These are phyloP conservation scores for Chouioia cunea DNA, from an alignment of 2,888 invertebrate species.

Conservation along the genomic window DNA sequence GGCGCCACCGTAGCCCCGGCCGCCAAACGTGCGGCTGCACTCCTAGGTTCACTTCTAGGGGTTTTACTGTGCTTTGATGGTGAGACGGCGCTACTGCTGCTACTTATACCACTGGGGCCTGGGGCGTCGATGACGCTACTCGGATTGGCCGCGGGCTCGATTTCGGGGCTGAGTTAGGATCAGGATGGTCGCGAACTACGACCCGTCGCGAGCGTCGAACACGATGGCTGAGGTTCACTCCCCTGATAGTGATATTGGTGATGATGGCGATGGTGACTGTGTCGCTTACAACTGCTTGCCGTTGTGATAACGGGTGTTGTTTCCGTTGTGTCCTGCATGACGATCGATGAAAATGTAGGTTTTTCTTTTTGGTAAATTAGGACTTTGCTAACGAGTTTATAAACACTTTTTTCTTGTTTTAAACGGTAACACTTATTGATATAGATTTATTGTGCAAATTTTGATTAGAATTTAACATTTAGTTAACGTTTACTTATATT, in stretches of 20 bases:
- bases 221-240: conserved; percentile 6
- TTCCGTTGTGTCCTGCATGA: neutral
- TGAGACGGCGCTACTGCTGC: conserved; percentile 4
- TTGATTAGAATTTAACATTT: too few relatives aligned
- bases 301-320: neutral
- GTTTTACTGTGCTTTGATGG: neutral
- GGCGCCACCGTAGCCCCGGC: conserved; percentile 26
- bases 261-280: neutral
- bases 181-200: conserved; percentile 33
- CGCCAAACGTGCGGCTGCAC: neutral
- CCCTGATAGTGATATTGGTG: too few relatives aligned
- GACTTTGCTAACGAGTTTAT: neutral
- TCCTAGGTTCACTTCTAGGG: neutral
- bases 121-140: conserved; percentile 5
- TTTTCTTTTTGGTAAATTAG: neutral
- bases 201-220: conserved; percentile 13
- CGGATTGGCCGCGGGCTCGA: conserved; percentile 20
- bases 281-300: conserved; percentile 22
- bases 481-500: neutral
- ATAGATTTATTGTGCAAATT: too few relatives aligned
- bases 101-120: neutral
- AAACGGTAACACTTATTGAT: conserved; percentile 12
- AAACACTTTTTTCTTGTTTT: neutral
- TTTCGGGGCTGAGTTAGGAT: conserved; percentile 46
- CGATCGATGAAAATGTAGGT: neutral